Base-by-base conservation (phyloP, 2,888 invertebrate genomes). In the Hofmannophila pseudospretella region DNA sequence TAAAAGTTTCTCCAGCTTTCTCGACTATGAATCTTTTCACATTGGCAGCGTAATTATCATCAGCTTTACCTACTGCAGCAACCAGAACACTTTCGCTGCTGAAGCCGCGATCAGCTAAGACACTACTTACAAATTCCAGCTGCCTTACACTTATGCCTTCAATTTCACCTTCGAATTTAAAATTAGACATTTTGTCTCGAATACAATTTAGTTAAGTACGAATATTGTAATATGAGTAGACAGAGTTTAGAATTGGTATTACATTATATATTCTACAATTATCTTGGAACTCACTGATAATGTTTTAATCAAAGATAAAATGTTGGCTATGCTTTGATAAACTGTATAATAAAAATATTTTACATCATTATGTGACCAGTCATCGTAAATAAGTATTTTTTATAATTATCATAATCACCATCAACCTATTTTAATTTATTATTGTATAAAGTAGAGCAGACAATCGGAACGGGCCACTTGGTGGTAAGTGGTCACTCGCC, bases 1-100 rank as follows among this genome's bases (percentile, higher is more conserved):
- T 54, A 22, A 62, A 52, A 8, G 34, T 7, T 25, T 47, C 41
- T 8, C 50, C 58, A 40, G 57, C 40, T 8, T 57, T 54, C 42
- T 56, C 41, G 5, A 61, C 48, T 1, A 38, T 46, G 11, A 67
- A 49, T 36, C 63, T 47, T 38, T 52, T 61, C 0, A 62, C 54
- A 20, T 38, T 49, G n/a, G 67, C 56, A 7, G 36, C 43, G 36
- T 56, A 70, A 41, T 67, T 69, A 7, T 70, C 70, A n/a, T 58
- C 70, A 1, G 49, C 51, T 38, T 42, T 41, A 1, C 70, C 67
- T 1, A 70, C 58, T 4, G 50, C 30, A 25, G 55, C 40, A 1
- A 73, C 39, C 0, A 29, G 32, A 0, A 64, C 55, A 33, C 58
- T 62, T 3, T 48, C 53, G 13, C 55, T 47, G 23, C 43, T 48